Percentiles rank a stretch among this genome's conserved stretches.
These are phyloP conservation scores for Nemapogon koenigi DNA, from an alignment of 2,888 invertebrate species.

Conservation along the genomic window DNA sequence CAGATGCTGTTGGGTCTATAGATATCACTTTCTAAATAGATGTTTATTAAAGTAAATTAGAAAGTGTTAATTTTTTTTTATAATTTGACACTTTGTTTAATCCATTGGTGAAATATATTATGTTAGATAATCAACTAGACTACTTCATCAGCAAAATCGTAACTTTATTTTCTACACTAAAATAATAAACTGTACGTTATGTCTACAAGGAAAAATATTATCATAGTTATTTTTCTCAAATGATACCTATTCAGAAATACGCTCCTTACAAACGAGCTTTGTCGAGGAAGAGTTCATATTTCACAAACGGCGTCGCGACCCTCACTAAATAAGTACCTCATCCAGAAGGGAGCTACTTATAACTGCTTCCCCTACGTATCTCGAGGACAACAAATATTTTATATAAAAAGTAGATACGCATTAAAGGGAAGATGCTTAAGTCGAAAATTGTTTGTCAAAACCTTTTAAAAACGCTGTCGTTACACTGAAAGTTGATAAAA, in stretches of 20 bases:
- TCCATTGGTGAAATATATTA: too few relatives aligned
- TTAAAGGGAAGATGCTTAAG: conserved; percentile 19
- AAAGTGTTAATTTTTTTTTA: too few relatives aligned
- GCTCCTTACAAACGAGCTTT: conserved; percentile 5
- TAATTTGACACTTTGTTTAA: too few relatives aligned
- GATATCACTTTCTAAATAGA: too few relatives aligned
- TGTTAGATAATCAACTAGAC: too few relatives aligned
- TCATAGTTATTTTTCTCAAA: too few relatives aligned
- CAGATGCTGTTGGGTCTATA: too few relatives aligned
- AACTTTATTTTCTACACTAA: too few relatives aligned
- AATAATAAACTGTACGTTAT: too few relatives aligned
- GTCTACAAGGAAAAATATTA: too few relatives aligned
- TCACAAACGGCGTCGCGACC: conserved; percentile 20
- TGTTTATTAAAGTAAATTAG: too few relatives aligned
- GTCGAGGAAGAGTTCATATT: conserved; percentile 18
- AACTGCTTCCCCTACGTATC: conserved; percentile 34
- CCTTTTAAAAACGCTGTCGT: conserved; percentile 19
- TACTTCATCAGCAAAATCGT: too few relatives aligned
- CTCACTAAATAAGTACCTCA: conserved; percentile 22
- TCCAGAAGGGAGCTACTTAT: conserved; percentile 25
- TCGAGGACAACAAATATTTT: conserved; percentile 43
- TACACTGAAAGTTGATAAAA: conserved; percentile 22
- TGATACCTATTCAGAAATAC: background rate
- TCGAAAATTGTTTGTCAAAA: conserved; percentile 22
- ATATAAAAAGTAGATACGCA: conserved; percentile 28